Evolutionary conservation across 2,888 invertebrate species (phyloP), one percentile per base, ranked within the genome.

Genomic region (Drosophila ezoana): DNA sequence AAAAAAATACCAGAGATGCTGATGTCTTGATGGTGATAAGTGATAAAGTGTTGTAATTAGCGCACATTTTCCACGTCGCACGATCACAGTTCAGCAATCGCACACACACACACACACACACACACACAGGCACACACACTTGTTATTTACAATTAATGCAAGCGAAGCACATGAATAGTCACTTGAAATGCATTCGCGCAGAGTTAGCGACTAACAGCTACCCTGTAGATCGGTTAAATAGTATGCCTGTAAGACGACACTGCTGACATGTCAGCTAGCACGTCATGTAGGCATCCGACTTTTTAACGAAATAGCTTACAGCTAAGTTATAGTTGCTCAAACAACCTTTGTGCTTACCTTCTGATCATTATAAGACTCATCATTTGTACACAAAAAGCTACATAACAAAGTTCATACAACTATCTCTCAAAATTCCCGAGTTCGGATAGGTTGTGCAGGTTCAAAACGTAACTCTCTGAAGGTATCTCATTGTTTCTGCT

Each of bases 1-100:
- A 9, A 33, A 32, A 40, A 44, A 35, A 41, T 37, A 38, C n/a
- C 16, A 37, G 40, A 66, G 74, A 66, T 73, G 66, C 72, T 72
- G 77, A 51, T 45, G 48, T 43, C 20, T 49, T 57, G 33, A 28
- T 28, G 28, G 28, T 28, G 28, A 28, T 20, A 71, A 76, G 67
- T 73, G 80, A 79, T 80, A 76, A 82, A 86, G 87, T 89, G 85
- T 70, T 77, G 81, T 76, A 84, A 81, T 81, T 84, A 77, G 65
- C 84, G 67, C 89, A 80, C 72, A 86, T 81, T 80, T 53, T 45
- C 33, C 14, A 56, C 62, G 79, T 71, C 76, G 57, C 58, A 62
- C 47, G 58, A 71, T 66, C 65, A 49, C 38, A 47, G 45, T 56
- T 37, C 28, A 62, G 66, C 38, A 10, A 32, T 33, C 54, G 20